phyloP scores from a whole-genome alignment of 1,140 invertebrate species.

The Centruroides vittatus region DNA sequence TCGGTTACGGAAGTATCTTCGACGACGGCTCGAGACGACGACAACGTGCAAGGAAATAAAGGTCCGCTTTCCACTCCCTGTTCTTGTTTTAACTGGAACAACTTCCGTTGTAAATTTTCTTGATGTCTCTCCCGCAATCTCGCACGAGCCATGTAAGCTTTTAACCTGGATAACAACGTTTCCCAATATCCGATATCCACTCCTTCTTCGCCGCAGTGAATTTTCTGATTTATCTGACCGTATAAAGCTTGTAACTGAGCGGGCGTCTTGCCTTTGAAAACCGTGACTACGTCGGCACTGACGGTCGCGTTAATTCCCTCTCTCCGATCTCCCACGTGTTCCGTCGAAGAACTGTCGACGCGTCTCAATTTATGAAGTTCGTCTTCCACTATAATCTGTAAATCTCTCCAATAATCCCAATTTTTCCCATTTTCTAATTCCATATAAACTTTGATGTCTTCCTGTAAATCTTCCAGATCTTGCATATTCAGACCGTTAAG shows the following conservation, averaged over 20 bases:
- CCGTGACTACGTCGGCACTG: constrained; percentile 67
- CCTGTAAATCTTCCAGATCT: constrained; percentile 93
- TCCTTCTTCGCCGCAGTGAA: constrained; percentile 64
- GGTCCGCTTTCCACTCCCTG: constrained; percentile 43
- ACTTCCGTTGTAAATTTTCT: constrained; percentile 73
- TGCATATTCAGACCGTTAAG: constrained; percentile 52
- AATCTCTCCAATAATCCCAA: constrained; percentile 91
- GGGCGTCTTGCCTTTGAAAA: constrained; percentile 90
- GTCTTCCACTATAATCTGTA: constrained; percentile 89
- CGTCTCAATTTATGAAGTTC: constrained; percentile 79
- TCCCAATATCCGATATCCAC: constrained; percentile 93
- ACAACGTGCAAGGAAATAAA: constrained; percentile 9
- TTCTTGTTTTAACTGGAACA: constrained; percentile 76
- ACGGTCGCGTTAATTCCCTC: constrained; percentile 92
- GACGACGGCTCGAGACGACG: not conserved
- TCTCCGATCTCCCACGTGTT: constrained; percentile 38
- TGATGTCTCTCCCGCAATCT: constrained; percentile 82
- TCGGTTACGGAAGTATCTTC: not conserved
- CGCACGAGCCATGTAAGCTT: constrained; percentile 89
- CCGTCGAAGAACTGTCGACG: constrained; percentile 23
- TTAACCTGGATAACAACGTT: constrained; percentile 76
- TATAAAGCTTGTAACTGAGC: constrained; percentile 69
- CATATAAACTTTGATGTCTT: constrained; percentile 75
- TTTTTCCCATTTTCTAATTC: constrained; percentile 56
- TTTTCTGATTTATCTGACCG: constrained; percentile 75